Percentiles rank a stretch among this genome's conserved stretches.
Evolutionary conservation across 2,888 invertebrate species (phyloP).

Genomic region (Lordiphosa fenestrarum): DNA sequence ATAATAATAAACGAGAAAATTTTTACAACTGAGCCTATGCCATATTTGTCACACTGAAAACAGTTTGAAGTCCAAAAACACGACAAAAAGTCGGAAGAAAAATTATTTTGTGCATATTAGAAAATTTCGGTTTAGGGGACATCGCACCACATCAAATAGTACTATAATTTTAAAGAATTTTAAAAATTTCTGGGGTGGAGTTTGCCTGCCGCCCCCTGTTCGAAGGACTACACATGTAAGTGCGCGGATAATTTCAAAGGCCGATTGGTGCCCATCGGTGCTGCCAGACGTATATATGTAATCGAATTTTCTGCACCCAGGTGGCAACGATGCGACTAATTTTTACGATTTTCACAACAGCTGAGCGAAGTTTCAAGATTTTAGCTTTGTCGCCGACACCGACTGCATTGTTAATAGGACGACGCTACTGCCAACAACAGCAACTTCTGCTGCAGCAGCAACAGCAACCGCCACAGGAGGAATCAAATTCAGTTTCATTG

Average conservation of each 20-base stretch:
- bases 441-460: constrained; percentile 19
- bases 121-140: constrained; percentile 5
- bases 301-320: constrained; percentile 24
- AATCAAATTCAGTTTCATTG: constrained; percentile 35
- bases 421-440: constrained; percentile 11
- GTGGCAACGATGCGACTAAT: constrained; percentile 42
- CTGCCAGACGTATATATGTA: constrained; percentile 1
- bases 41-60: constrained; percentile 24
- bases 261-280: neutral
- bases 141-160: neutral
- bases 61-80: constrained; percentile 3
- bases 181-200: too few species aligned
- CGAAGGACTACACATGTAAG: too few species aligned
- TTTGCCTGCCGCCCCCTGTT: too few species aligned
- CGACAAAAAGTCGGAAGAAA: constrained; percentile 30
- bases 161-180: constrained; percentile 1
- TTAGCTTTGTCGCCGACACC: constrained; percentile 12
- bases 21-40: constrained; percentile 11
- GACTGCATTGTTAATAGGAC: constrained; percentile 13
- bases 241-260: too few species aligned
- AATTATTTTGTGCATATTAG: constrained; percentile 25
- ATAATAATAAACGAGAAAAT: constrained; percentile 3
- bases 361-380: constrained; percentile 40
- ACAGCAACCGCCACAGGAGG: constrained; percentile 9
- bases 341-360: constrained; percentile 49